Percentiles rank a stretch among this genome's conserved stretches.
phyloP scores from a whole-genome alignment of 2,888 invertebrate species.

The Meteorus colon region DNA sequence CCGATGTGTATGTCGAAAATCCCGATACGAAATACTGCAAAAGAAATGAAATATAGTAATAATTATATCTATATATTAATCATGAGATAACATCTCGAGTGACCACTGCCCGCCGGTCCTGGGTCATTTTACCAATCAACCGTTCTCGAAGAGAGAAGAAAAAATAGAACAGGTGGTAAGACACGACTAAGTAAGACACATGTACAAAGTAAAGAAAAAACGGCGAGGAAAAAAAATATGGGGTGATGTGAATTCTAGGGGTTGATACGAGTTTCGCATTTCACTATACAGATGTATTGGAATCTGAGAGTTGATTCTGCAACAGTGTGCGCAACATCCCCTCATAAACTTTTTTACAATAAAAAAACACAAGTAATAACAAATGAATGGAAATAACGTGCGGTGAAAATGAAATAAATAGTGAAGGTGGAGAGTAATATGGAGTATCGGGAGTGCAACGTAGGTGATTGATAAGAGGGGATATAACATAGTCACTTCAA shows the following conservation, averaged over 20 bases:
- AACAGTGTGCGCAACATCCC: background rate
- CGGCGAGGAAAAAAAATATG: background rate
- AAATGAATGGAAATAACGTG: slow-evolving; percentile 7
- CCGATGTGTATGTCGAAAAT: no score
- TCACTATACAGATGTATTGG: slow-evolving; percentile 2
- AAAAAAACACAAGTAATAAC: background rate
- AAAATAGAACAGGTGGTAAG: background rate
- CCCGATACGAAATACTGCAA: background rate
- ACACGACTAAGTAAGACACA: background rate
- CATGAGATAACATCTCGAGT: slow-evolving; percentile 21
- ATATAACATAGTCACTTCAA: slow-evolving; percentile 48
- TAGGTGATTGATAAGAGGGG: background rate
- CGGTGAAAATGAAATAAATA: background rate
- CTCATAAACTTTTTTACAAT: background rate
- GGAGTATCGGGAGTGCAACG: no score
- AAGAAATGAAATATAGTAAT: background rate
- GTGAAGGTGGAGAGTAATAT: no score
- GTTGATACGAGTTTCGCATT: slow-evolving; percentile 2
- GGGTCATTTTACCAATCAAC: slow-evolving; percentile 66
- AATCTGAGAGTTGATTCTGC: background rate
- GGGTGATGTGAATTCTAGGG: background rate
- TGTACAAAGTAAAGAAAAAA: background rate
- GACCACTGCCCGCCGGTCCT: slow-evolving; percentile 17
- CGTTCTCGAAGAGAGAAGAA: slow-evolving; percentile 2
- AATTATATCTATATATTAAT: background rate